Evolutionary conservation across 1,140 invertebrate genomes (phyloP).

Genomic region (Littorina saxatilis): DNA sequence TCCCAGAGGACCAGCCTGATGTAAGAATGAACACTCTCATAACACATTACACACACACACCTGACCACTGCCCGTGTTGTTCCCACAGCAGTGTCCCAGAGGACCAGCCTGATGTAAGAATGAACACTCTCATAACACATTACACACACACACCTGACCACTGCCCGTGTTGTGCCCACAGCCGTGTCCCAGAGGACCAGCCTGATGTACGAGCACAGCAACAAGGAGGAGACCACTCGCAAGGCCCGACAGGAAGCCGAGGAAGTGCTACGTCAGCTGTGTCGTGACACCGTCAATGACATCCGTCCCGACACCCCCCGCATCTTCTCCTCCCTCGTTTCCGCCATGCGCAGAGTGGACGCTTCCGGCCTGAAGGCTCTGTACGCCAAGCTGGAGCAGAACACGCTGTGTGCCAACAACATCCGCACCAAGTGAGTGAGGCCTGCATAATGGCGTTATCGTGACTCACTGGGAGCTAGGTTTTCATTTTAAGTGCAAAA

Average conservation of each 20-base stretch:
- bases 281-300: slow-evolving; percentile 43
- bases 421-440: slow-evolving; percentile 4
- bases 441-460: background rate
- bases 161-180: background rate
- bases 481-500: background rate
- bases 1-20: no score
- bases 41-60: background rate
- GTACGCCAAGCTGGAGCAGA: slow-evolving; percentile 51
- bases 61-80: background rate
- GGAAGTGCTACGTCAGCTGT: slow-evolving; percentile 57
- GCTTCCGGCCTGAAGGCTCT: slow-evolving; percentile 41
- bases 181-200: background rate
- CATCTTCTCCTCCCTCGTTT: slow-evolving; percentile 72
- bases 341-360: slow-evolving; percentile 56
- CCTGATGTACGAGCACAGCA: slow-evolving; percentile 48
- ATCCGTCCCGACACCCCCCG: slow-evolving; percentile 69
- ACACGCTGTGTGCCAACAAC: slow-evolving; percentile 18
- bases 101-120: no score
- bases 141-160: no score
- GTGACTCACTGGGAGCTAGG: no score
- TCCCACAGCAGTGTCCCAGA: no score
- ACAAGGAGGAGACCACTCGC: slow-evolving; percentile 12
- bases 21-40: background rate
- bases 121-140: no score
- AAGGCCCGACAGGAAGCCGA: slow-evolving; percentile 42